These are phyloP conservation scores for Pseudomyrmex sp. DNA, from an alignment of 1,140 invertebrate genomes.

Conservation along the genomic window DNA sequence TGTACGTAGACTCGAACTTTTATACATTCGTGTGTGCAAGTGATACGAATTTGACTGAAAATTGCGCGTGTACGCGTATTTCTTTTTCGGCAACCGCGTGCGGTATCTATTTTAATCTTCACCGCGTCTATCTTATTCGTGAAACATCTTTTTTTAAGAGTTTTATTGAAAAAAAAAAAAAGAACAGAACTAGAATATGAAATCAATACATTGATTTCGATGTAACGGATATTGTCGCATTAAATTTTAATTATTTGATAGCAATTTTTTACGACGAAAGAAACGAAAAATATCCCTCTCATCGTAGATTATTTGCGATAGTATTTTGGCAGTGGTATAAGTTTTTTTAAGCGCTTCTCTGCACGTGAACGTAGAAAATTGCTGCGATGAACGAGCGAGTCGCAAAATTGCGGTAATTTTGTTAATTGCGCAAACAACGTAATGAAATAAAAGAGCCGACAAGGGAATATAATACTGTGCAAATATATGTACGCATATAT, in stretches of 20 bases:
- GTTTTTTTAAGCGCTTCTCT: slow-evolving; percentile 15
- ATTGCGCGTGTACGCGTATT: not conserved
- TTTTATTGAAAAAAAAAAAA: too few species aligned
- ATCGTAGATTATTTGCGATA: not conserved
- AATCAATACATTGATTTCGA: too few species aligned
- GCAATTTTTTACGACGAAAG: not conserved
- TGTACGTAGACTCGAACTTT: not conserved
- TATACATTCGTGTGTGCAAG: slow-evolving; percentile 7
- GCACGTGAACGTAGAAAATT: not conserved
- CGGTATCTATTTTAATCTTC: too few species aligned
- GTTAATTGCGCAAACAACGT: slow-evolving; percentile 74
- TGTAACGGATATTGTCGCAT: too few species aligned
- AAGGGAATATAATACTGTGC: slow-evolving; percentile 55
- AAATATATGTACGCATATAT: slow-evolving; percentile 22
- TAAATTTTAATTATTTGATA: too few species aligned
- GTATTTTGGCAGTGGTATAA: not conserved
- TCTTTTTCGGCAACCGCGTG: not conserved
- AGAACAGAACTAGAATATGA: too few species aligned
- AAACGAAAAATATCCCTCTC: too few species aligned
- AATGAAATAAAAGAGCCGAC: slow-evolving; percentile 76
- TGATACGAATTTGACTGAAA: not conserved
- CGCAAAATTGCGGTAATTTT: slow-evolving; percentile 76
- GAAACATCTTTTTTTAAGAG: too few species aligned
- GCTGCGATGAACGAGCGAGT: slow-evolving; percentile 31
- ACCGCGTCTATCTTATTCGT: too few species aligned